Conservation (phyloP, 2,797 vertebrate genomes). For the Brachymystax lenok region DNA sequence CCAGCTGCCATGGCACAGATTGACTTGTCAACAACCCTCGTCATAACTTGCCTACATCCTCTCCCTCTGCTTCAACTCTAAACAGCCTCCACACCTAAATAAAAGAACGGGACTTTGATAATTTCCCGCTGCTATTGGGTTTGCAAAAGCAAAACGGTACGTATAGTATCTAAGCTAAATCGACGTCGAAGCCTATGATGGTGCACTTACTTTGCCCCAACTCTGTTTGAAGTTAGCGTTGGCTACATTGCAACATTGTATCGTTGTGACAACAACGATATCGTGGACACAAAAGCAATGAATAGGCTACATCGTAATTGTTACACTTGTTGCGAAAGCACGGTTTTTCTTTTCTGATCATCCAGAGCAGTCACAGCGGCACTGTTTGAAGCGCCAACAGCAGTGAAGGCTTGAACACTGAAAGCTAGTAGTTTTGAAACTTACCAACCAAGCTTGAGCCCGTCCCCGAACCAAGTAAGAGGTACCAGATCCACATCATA, state of each 20-base stretch:
- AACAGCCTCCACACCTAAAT: neutral
- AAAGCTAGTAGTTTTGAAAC: conserved; percentile 47
- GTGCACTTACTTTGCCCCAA: neutral
- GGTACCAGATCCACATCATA: conserved; percentile 85
- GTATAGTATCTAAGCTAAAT: neutral
- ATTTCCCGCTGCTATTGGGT: neutral
- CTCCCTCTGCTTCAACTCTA: neutral
- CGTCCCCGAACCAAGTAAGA: conserved; percentile 79
- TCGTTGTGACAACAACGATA: neutral
- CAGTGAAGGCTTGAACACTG: neutral
- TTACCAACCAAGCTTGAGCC: conserved; percentile 77
- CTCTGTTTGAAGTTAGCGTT: neutral
- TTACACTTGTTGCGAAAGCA: conserved; percentile 17
- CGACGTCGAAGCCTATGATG: neutral
- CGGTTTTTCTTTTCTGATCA: neutral
- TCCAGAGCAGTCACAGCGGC: conserved; percentile 31
- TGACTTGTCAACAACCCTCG: conserved; percentile 66
- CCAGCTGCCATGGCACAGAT: conserved; percentile 57
- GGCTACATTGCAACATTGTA: neutral
- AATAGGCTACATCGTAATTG: conserved; percentile 6
- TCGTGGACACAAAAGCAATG: neutral
- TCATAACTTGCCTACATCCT: conserved; percentile 35
- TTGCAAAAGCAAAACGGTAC: neutral
- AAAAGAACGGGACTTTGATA: neutral
- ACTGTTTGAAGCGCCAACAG: conserved; percentile 11